These are phyloP conservation scores for Ethmia dodecea DNA, from an alignment of 2,888 invertebrate genomes.

Conservation along the genomic window DNA sequence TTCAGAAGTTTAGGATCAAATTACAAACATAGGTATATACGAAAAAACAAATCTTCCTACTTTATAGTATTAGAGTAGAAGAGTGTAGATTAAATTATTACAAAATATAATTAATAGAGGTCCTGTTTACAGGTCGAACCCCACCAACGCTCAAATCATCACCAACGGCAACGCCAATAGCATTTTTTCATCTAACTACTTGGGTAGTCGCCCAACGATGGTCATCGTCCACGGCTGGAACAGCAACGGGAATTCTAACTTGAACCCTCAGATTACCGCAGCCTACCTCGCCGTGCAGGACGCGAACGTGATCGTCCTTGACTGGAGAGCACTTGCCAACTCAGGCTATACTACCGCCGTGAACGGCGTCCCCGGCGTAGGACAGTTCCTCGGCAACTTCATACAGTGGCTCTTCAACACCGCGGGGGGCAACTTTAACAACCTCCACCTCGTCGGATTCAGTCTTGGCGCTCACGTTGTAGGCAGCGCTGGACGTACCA, in stretches of 20 bases:
- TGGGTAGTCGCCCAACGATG: slow-evolving; percentile 28
- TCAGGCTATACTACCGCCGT: slow-evolving; percentile 38
- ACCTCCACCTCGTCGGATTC: slow-evolving; percentile 44
- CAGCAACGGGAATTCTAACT: slow-evolving; percentile 35
- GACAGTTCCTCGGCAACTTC: slow-evolving; percentile 52
- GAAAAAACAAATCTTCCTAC: too few relatives aligned
- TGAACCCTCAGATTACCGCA: slow-evolving; percentile 36
- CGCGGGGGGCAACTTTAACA: slow-evolving; percentile 34
- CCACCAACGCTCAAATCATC: slow-evolving; percentile 37
- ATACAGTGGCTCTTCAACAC: slow-evolving; percentile 50
- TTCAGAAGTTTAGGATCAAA: too few relatives aligned
- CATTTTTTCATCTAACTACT: slow-evolving; percentile 41
- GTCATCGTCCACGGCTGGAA: slow-evolving; percentile 59
- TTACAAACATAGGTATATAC: too few relatives aligned
- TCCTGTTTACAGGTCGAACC: slow-evolving; percentile 35
- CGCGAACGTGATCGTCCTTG: slow-evolving; percentile 56
- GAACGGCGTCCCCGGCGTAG: slow-evolving; percentile 45
- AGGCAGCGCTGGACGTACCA: slow-evolving; percentile 38
- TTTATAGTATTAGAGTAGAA: too few relatives aligned
- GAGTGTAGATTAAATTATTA: too few relatives aligned
- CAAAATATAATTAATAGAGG: neutral
- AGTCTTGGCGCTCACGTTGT: slow-evolving; percentile 52
- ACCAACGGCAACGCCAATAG: slow-evolving; percentile 38
- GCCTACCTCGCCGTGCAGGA: slow-evolving; percentile 46
- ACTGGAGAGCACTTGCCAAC: slow-evolving; percentile 47